A percentile compares a stretch with the other conserved stretches of the same genome.
Conservation (phyloP, 2,888 invertebrate genomes). For the Pinctada fucata region DNA sequence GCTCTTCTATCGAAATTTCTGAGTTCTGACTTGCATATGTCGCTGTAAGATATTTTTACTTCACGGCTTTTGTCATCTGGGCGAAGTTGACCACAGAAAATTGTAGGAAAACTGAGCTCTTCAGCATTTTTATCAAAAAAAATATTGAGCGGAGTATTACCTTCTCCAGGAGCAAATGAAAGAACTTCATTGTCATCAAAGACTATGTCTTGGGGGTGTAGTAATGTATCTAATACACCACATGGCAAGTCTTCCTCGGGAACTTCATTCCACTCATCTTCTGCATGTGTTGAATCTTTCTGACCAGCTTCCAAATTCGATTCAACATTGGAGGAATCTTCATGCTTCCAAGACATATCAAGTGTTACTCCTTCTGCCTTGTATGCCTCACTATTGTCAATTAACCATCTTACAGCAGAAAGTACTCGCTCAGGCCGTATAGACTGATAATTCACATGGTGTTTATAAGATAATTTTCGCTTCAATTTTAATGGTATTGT, state of each 20-base stretch:
- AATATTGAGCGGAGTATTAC: conserved; percentile 14
- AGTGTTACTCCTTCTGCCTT: too few relatives aligned
- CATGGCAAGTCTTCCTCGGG: conserved; percentile 36
- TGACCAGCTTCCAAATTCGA: too few relatives aligned
- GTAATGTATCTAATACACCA: too few relatives aligned
- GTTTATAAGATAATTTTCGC: conserved; percentile 42
- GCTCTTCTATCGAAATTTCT: conserved; percentile 39
- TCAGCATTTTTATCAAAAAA: conserved; percentile 22
- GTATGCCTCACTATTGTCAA: too few relatives aligned
- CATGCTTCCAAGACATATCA: too few relatives aligned
- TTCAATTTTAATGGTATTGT: conserved; percentile 46
- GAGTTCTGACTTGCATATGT: conserved; percentile 32
- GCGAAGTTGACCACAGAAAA: conserved; percentile 26
- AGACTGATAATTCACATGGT: conserved; percentile 41
- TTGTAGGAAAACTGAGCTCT: conserved; percentile 29
- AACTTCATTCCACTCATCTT: conserved; percentile 42
- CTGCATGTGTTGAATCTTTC: too few relatives aligned
- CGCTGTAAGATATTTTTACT: conserved; percentile 33
- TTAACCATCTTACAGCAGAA: conserved; percentile 22
- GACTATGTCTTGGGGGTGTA: too few relatives aligned
- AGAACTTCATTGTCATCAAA: too few relatives aligned
- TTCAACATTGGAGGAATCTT: too few relatives aligned
- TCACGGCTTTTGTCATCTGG: conserved; percentile 12
- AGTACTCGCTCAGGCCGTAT: conserved; percentile 43
- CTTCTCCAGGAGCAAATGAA: conserved; percentile 15